These are phyloP conservation scores for Brenthis hecate DNA, from an alignment of 2,888 invertebrate genomes.

Conservation along the genomic window DNA sequence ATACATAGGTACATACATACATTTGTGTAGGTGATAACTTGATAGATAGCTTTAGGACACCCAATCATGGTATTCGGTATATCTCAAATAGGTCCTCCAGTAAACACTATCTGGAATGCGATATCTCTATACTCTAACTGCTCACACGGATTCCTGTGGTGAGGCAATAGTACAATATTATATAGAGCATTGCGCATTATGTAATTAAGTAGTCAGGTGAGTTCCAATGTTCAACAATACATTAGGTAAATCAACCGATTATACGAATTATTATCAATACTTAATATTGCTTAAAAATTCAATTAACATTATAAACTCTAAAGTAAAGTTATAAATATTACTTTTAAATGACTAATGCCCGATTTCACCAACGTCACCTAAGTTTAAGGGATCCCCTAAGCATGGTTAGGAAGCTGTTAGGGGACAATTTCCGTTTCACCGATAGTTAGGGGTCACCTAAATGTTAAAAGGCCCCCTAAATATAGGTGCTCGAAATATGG, in stretches of 20 bases:
- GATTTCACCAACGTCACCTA: too few relatives aligned
- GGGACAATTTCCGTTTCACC: too few relatives aligned
- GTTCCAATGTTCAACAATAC: background rate
- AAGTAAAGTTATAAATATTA: too few relatives aligned
- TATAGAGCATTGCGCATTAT: slow-evolving; percentile 26
- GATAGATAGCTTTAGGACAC: slow-evolving; percentile 25
- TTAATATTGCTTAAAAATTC: too few relatives aligned
- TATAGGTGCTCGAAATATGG: too few relatives aligned
- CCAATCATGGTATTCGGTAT: slow-evolving; percentile 24
- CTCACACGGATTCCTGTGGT: slow-evolving; percentile 62
- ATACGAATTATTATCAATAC: background rate
- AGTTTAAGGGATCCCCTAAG: too few relatives aligned
- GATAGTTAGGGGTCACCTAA: too few relatives aligned
- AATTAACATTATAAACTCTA: too few relatives aligned
- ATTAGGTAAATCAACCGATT: background rate
- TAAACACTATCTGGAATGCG: slow-evolving; percentile 48
- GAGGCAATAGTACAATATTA: slow-evolving; percentile 48
- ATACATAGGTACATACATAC: background rate
- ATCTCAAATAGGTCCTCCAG: slow-evolving; percentile 27
- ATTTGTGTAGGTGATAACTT: slow-evolving; percentile 11
- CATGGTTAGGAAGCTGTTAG: too few relatives aligned
- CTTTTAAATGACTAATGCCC: too few relatives aligned
- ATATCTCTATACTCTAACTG: slow-evolving; percentile 54
- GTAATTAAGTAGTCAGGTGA: slow-evolving; percentile 21
- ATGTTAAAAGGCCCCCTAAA: too few relatives aligned